Conservation (phyloP, 2,888 invertebrate genomes). For the Leistus spinibarbis region DNA sequence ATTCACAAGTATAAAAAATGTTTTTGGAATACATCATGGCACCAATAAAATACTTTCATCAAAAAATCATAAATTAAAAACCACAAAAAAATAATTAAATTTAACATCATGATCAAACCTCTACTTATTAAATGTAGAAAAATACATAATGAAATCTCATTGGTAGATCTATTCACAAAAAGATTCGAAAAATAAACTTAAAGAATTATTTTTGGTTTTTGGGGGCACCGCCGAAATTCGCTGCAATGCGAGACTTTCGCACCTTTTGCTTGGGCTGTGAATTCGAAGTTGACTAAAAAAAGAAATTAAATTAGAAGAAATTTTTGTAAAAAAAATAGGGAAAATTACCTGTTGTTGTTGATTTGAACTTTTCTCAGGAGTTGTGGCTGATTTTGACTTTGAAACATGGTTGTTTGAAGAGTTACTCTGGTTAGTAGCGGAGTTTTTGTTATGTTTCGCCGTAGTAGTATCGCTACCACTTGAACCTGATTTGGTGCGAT, state of each 20-base stretch:
- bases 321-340: background rate
- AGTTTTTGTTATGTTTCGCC: background rate
- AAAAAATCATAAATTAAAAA: conserved; percentile 10
- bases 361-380: conserved; percentile 10
- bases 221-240: conserved; percentile 46
- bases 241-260: conserved; percentile 52
- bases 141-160: conserved; percentile 18
- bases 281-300: conserved; percentile 17
- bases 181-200: background rate
- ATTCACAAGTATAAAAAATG: conserved; percentile 5
- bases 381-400: background rate
- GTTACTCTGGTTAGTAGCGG: background rate
- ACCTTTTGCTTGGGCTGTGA: conserved; percentile 39
- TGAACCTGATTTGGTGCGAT: conserved; percentile 45
- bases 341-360: conserved; percentile 14
- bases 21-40: conserved; percentile 16
- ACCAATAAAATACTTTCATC: conserved; percentile 2
- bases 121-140: conserved; percentile 20
- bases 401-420: background rate
- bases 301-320: background rate
- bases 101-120: background rate
- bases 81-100: background rate
- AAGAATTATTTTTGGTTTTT: conserved; percentile 4
- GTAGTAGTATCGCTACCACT: background rate
- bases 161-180: conserved; percentile 9